Evolutionary conservation across 1,140 invertebrate species (phyloP).

Genomic region (Gryon sp.): DNA sequence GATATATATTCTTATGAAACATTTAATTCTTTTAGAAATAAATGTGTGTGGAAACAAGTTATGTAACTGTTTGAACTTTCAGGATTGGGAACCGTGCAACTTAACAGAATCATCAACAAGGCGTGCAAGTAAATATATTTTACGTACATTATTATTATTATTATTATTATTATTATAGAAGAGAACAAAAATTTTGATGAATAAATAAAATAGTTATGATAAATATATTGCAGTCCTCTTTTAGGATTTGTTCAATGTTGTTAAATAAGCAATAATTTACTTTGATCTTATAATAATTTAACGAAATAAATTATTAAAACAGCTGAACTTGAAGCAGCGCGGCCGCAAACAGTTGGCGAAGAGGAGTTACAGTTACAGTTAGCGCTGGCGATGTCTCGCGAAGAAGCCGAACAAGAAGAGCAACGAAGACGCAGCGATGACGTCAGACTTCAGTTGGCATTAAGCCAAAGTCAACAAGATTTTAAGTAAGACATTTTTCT

Average conservation of each 20-base stretch:
- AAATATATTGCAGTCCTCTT: too few species aligned
- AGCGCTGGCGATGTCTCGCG: slow-evolving; percentile 98
- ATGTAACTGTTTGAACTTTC: too few species aligned
- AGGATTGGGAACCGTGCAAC: slow-evolving; percentile 76
- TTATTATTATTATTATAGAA: too few species aligned
- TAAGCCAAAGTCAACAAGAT: slow-evolving; percentile 95
- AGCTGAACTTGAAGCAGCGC: slow-evolving; percentile 93
- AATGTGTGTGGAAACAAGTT: too few species aligned
- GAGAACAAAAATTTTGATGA: too few species aligned
- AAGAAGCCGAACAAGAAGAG: slow-evolving; percentile 98
- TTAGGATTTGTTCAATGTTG: too few species aligned
- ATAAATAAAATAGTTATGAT: too few species aligned
- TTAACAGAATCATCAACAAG: slow-evolving; percentile 71
- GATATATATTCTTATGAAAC: too few species aligned
- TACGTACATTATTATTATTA: slow-evolving; percentile 26
- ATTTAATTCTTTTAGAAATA: too few species aligned
- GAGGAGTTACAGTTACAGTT: slow-evolving; percentile 99
- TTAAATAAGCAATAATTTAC: too few species aligned
- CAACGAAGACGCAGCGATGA: slow-evolving; percentile 95
- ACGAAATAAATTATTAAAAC: slow-evolving; percentile 15
- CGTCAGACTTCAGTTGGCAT: slow-evolving; percentile 94
- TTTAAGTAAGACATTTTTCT: slow-evolving; percentile 91
- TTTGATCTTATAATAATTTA: slow-evolving; percentile 5
- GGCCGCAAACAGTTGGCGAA: slow-evolving; percentile 97
- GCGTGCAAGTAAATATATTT: slow-evolving; percentile 67